Conservation (phyloP, 2,113 vertebrate genomes). For the Felis catus region F.catus_Fca126_mat1.0 CM031426.1:22021501-22022000, state of each 20-base stretch:
- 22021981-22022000: not conserved
- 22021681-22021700: conserved; percentile 89
- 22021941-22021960: rapidly evolving
- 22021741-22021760: conserved; percentile 82
- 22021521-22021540: conserved; percentile 85
- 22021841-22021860: conserved; percentile 26
- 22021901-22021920: too few relatives aligned
- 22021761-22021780: conserved; percentile 79
- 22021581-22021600: conserved; percentile 67
- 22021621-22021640: conserved; percentile 75
- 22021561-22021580: conserved; percentile 88
- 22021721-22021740: conserved; percentile 85
- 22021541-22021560: conserved; percentile 89
- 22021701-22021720: conserved; percentile 88
- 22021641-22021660: conserved; percentile 86
- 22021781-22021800: conserved; percentile 79
- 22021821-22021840: conserved; percentile 72
- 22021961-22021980: not conserved
- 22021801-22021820: conserved; percentile 72
- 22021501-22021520: conserved; percentile 92
- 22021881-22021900: not conserved
- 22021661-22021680: conserved; percentile 86
- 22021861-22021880: not conserved
- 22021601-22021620: not conserved
- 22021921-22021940: rapidly evolving